Evolutionary conservation across 2,797 vertebrate genomes (phyloP).

Genomic region (Macropodus opercularis): DNA sequence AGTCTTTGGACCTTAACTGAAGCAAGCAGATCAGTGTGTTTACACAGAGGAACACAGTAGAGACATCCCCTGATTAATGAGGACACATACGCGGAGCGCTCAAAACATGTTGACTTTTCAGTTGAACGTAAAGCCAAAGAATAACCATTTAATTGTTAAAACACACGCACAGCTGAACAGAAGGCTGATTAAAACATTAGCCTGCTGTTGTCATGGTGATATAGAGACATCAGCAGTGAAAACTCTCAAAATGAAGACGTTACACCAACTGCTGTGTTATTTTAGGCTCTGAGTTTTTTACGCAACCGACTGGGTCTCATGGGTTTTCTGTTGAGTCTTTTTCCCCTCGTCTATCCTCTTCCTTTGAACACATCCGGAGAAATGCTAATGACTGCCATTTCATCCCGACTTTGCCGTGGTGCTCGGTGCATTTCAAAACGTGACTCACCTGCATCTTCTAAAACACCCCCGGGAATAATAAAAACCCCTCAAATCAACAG

Average conservation of each 20-base stretch:
- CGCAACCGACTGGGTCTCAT: conserved; percentile 46
- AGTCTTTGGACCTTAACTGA: conserved; percentile 39
- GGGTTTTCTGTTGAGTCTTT: conserved; percentile 46
- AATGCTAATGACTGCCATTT: conserved; percentile 75
- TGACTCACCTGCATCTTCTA: conserved; percentile 53
- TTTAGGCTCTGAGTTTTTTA: conserved; percentile 48
- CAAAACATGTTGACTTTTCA: conserved; percentile 1
- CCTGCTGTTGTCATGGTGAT: conserved; percentile 66
- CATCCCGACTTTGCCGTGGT: conserved; percentile 53
- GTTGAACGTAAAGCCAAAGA: conserved; percentile 13
- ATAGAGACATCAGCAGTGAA: conserved; percentile 58
- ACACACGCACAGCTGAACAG: not conserved
- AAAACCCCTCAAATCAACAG: conserved; percentile 33
- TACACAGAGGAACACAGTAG: conserved; percentile 46
- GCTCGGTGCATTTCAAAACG: conserved; percentile 41
- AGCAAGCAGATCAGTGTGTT: conserved; percentile 60
- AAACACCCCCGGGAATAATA: conserved; percentile 49
- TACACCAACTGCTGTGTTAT: conserved; percentile 51
- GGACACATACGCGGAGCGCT: not conserved
- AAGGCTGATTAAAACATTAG: conserved; percentile 33
- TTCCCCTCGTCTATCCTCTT: conserved; percentile 15
- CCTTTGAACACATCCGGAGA: conserved; percentile 68
- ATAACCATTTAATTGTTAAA: conserved; percentile 20
- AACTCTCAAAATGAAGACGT: conserved; percentile 52
- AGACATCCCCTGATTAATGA: conserved; percentile 43